Evolutionary conservation across 1,140 invertebrate species (phyloP).

Genomic region (Spodoptera frugiperda): DNA sequence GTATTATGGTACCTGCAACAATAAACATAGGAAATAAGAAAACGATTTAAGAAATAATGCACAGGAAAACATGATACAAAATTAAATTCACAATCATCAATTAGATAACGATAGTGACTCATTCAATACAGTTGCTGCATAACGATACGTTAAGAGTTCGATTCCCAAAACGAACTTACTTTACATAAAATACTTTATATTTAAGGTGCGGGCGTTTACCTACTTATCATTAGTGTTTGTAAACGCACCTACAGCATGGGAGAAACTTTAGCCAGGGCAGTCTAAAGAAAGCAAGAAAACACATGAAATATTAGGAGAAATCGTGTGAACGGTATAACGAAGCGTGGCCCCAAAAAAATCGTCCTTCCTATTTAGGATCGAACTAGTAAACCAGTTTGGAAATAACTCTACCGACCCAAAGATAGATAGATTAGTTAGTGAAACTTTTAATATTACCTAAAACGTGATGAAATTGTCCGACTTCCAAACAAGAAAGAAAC

Average conservation of each 20-base stretch:
- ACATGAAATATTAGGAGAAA: slow-evolving; percentile 23
- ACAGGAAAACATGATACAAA: neutral
- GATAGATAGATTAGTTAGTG: neutral
- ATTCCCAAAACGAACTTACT: neutral
- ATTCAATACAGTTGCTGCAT: neutral
- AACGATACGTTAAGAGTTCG: neutral
- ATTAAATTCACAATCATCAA: neutral
- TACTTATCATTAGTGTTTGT: too few species aligned
- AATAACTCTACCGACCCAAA: neutral
- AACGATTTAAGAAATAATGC: neutral
- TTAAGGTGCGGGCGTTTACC: too few species aligned
- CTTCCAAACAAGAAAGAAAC: slow-evolving; percentile 6
- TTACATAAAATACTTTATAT: too few species aligned
- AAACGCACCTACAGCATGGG: too few species aligned
- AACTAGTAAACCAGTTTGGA: slow-evolving; percentile 11
- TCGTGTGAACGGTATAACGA: neutral
- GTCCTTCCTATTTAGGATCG: slow-evolving; percentile 4
- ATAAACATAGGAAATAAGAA: slow-evolving; percentile 46
- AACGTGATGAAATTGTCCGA: neutral
- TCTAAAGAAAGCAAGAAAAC: neutral
- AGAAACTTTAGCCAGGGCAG: too few species aligned
- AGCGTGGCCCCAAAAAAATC: neutral
- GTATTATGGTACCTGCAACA: slow-evolving; percentile 69
- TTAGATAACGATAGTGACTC: neutral
- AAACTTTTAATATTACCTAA: slow-evolving; percentile 34